Percentiles rank a stretch among this genome's conserved stretches.
These are phyloP conservation scores for Steinernema khuongi DNA, from an alignment of 1,140 invertebrate species.

Conservation along the genomic window DNA sequence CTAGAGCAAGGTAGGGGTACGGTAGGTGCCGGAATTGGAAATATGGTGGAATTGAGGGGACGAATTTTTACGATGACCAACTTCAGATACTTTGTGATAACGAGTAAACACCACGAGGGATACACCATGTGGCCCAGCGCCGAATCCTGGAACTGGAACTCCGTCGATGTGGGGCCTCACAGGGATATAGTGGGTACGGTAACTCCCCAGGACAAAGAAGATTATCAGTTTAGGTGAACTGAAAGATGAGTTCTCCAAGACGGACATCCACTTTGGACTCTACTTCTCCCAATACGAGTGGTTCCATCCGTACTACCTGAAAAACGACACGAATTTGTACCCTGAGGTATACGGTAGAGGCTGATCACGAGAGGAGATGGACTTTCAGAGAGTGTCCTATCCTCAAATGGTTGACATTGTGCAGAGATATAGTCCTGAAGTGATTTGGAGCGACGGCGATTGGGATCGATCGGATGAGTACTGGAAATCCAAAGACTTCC, in stretches of 20 bases:
- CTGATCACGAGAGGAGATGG: background rate
- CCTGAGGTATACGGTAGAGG: background rate
- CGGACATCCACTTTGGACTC: constrained; percentile 60
- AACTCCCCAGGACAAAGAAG: constrained; percentile 62
- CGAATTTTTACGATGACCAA: no score
- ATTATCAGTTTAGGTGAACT: constrained; percentile 69
- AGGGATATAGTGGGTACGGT: constrained; percentile 71
- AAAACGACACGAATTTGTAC: constrained; percentile 21
- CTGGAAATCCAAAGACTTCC: constrained; percentile 66
- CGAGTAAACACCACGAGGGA: constrained; percentile 89
- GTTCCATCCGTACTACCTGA: constrained; percentile 55
- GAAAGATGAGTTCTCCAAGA: constrained; percentile 53
- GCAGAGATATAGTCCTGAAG: constrained; percentile 74
- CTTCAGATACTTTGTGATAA: constrained; percentile 76
- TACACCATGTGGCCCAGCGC: constrained; percentile 81
- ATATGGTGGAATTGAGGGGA: no score
- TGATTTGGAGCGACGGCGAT: constrained; percentile 86
- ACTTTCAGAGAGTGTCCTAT: constrained; percentile 59
- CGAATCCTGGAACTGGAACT: constrained; percentile 82
- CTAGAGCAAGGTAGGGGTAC: constrained; percentile 49
- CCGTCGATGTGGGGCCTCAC: constrained; percentile 76
- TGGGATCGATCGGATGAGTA: constrained; percentile 65
- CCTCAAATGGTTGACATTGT: constrained; percentile 65
- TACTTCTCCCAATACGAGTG: constrained; percentile 62
- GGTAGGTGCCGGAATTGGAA: background rate